phyloP scores from a whole-genome alignment of 2,888 invertebrate species.

The Rhogogaster chlorosoma region DNA sequence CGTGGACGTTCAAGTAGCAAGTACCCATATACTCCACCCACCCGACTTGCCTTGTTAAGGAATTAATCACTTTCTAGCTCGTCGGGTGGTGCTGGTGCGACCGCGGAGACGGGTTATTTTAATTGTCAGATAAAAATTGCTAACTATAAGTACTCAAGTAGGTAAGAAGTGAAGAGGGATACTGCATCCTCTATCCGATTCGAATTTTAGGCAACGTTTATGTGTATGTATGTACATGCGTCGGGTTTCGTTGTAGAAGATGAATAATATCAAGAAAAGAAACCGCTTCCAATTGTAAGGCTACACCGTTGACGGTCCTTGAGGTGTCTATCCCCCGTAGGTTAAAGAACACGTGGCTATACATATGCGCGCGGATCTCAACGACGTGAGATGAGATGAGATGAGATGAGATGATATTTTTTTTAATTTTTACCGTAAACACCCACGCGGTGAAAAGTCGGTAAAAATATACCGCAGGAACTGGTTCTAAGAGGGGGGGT shows the following conservation, averaged over 20 bases:
- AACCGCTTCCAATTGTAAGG: neutral
- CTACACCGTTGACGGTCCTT: neutral
- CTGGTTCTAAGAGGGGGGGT: neutral
- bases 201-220: neutral
- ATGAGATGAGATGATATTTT: neutral
- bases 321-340: neutral
- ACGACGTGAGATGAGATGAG: neutral
- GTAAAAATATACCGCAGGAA: slow-evolving; percentile 40
- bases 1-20: slow-evolving; percentile 46
- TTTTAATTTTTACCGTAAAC: slow-evolving; percentile 48
- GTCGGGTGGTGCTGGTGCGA: slow-evolving; percentile 24
- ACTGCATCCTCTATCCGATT: neutral
- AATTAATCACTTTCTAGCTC: slow-evolving; percentile 64
- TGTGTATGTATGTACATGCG: neutral
- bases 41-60: slow-evolving; percentile 62
- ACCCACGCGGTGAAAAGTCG: slow-evolving; percentile 45
- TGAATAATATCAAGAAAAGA: no score
- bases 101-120: slow-evolving; percentile 59
- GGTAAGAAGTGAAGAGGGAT: neutral
- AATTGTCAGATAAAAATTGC: slow-evolving; percentile 64
- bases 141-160: neutral
- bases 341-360: neutral
- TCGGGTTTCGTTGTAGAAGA: neutral
- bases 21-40: slow-evolving; percentile 41
- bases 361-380: neutral